Evolutionary conservation across 1,140 invertebrate species (phyloP), one percentile per base, ranked within the genome.

Genomic region (Chironomus tepperi): DNA sequence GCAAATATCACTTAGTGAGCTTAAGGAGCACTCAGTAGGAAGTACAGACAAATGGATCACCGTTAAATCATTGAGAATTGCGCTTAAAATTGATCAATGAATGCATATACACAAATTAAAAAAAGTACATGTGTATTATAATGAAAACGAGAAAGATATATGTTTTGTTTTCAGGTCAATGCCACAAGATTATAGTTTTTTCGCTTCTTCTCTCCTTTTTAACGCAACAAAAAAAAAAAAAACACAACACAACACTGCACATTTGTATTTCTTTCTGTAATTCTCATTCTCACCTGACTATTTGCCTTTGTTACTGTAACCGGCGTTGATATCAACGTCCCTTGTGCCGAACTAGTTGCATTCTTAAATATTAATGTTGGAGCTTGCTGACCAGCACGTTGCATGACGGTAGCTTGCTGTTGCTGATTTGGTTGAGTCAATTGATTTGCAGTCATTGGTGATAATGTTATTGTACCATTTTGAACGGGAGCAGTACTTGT

Each of bases 351-450:
- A 7, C 9, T 70, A 70, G 8, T 70, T 19, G 65, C 18, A 19
- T 70, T 70, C 18, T 70, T 70, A 18, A 70, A 70, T 19, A 70
- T 70, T 3, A 70, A 18, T 19, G 65, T 70, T 16, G 65, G 65
- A 10, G 65, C 18, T 21, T 70, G 65, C 18, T 70, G 65, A 75
- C 83, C 80, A 74, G 82, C 85, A 77, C 86, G 87, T 81, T 91
- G 91, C 76, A 91, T 88, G 74, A 91, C 88, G 76, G 91, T 83
- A 47, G 89, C 86, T 67, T 86, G 87, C 75, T 88, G 87, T 77
- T 88, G 86, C 7, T 81, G 84, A 64, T 81, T 75, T 16, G 78
- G 78, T 80, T 87, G 88, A 76, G 85, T 86, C 76, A 84, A 83
- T 74, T 57, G 47, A 57, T 57, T 57, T n/a, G 83, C 81, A 73